A percentile compares a stretch with the other conserved stretches of the same genome.
phyloP scores from a whole-genome alignment of 2,888 invertebrate species.

The Drosophila multiciliata region DNA sequence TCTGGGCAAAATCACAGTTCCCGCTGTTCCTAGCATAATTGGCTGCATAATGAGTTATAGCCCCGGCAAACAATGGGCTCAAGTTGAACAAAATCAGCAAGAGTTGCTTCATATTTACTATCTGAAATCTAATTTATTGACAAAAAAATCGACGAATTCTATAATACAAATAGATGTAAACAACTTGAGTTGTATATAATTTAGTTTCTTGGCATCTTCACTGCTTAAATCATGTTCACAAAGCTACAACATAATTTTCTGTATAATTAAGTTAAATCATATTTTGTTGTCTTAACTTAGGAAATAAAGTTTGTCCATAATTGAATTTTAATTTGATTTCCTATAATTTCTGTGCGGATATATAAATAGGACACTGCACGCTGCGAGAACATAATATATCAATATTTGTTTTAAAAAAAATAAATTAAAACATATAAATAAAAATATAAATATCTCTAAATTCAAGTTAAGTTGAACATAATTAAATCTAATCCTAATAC shows the following conservation, averaged over 20 bases:
- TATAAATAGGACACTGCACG: neutral
- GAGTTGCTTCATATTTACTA: slow-evolving; percentile 4
- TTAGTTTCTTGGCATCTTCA: neutral
- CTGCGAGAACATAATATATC: no score
- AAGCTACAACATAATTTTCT: neutral
- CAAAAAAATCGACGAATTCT: neutral
- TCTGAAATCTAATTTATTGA: slow-evolving; percentile 4
- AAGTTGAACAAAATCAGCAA: slow-evolving; percentile 8
- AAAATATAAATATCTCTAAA: neutral
- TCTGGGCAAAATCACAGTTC: slow-evolving; percentile 6
- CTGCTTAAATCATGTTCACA: neutral
- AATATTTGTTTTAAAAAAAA: no score
- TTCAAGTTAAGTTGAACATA: neutral
- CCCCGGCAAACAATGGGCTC: neutral
- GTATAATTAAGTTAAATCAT: neutral
- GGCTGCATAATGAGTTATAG: fast-evolving
- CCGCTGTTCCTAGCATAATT: neutral
- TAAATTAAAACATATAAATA: no score
- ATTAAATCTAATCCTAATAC: neutral
- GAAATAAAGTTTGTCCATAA: neutral
- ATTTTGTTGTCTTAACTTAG: neutral
- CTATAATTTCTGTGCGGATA: neutral
- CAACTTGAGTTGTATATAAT: neutral
- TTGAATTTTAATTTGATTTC: neutral
- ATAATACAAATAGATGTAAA: neutral